Percentiles rank a stretch among this genome's conserved stretches.
These are phyloP conservation scores for Tenthredo amoena DNA, from an alignment of 2,888 invertebrate species.

Conservation along the genomic window DNA sequence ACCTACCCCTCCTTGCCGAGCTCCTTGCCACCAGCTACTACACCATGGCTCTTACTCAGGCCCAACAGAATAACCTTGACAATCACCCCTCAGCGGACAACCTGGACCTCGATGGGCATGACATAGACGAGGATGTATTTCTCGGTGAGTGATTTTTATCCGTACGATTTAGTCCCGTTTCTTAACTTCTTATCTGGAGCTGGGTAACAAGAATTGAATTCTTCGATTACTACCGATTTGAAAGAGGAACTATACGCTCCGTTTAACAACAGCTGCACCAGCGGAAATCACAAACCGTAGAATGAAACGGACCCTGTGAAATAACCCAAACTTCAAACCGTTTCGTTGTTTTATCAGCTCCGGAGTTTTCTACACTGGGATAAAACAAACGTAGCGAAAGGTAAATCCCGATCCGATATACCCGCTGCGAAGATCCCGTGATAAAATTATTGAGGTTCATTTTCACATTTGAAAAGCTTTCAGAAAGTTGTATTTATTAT, in stretches of 20 bases:
- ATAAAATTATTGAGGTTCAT: neutral
- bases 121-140: conserved; percentile 74
- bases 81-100: conserved; percentile 70
- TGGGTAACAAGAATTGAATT: neutral
- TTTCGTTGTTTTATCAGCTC: neutral
- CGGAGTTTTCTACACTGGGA: neutral
- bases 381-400: conserved; percentile 21
- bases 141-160: conserved; percentile 70
- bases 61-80: conserved; percentile 65
- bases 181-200: neutral
- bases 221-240: neutral
- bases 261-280: conserved; percentile 21
- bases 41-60: conserved; percentile 64
- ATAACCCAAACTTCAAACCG: conserved; percentile 13
- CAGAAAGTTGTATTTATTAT: neutral
- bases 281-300: conserved; percentile 23
- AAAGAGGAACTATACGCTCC: neutral
- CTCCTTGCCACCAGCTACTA: conserved; percentile 71
- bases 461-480: neutral
- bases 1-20: conserved; percentile 74
- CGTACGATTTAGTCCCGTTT: neutral
- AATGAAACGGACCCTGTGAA: conserved; percentile 26
- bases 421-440: neutral
- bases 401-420: neutral
- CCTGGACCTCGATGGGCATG: conserved; percentile 68